phyloP scores from a whole-genome alignment of 1,140 invertebrate species.

The Hylaeus volcanicus region DNA sequence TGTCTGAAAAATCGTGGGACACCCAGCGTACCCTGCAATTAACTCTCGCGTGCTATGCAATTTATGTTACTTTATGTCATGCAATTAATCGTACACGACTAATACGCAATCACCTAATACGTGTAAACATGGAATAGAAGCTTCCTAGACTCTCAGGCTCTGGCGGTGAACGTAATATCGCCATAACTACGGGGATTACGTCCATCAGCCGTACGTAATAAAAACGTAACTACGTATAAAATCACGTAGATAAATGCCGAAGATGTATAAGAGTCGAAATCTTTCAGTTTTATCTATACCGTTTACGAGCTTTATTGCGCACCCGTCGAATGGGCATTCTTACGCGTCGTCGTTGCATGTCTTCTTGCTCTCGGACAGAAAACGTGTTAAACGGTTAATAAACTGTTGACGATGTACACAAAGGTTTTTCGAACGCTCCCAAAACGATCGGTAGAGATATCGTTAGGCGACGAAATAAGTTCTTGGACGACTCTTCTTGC shows the following conservation, averaged over 20 bases:
- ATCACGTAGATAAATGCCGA: constrained; percentile 23
- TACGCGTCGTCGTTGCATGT: constrained; percentile 13
- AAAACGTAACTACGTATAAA: constrained; percentile 27
- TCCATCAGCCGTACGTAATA: constrained; percentile 28
- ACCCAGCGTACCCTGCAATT: constrained; percentile 37
- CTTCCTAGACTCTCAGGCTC: constrained; percentile 49
- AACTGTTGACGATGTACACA: background rate
- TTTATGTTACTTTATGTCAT: constrained; percentile 51
- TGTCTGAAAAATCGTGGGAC: too few relatives aligned
- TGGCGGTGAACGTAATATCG: constrained; percentile 24
- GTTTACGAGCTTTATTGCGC: constrained; percentile 15
- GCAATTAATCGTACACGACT: constrained; percentile 62
- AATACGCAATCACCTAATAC: constrained; percentile 63
- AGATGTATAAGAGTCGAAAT: constrained; percentile 13
- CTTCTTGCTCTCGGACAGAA: constrained; percentile 17
- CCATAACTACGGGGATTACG: constrained; percentile 31
- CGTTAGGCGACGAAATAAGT: background rate
- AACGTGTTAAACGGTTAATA: background rate
- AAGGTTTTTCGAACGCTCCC: constrained; percentile 12
- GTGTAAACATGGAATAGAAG: constrained; percentile 56
- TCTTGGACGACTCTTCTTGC: background rate
- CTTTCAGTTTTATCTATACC: background rate
- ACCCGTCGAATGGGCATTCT: constrained; percentile 54
- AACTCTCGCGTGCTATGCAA: constrained; percentile 61
- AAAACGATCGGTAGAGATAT: constrained; percentile 5